phyloP scores from a whole-genome alignment of 2,113 vertebrate genomes.

The Cyprinodon brontotheroides region DNA sequence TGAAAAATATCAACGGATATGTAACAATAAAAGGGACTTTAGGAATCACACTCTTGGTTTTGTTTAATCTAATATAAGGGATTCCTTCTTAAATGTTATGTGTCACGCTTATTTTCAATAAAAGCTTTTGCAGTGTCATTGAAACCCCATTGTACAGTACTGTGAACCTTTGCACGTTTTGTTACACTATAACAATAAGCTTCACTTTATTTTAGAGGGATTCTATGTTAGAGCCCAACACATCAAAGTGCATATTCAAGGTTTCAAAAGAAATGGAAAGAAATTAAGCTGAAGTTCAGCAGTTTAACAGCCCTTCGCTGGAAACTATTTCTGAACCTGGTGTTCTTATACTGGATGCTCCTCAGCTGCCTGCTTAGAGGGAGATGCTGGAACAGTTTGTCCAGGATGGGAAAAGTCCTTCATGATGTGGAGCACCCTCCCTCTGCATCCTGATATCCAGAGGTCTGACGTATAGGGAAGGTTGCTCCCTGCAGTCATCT shows the following conservation, averaged over 20 bases:
- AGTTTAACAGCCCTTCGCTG: too few species aligned
- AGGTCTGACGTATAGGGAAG: too few species aligned
- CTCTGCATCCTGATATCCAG: too few species aligned
- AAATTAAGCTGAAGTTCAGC: too few species aligned
- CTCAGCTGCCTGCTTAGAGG: too few species aligned
- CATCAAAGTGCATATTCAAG: background rate
- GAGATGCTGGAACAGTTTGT: too few species aligned
- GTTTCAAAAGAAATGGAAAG: too few species aligned
- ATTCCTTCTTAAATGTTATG: background rate
- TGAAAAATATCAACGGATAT: constrained; percentile 33
- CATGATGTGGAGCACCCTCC: too few species aligned
- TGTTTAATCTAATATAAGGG: constrained; percentile 26
- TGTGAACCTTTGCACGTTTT: background rate
- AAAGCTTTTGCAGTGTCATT: background rate
- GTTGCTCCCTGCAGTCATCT: too few species aligned
- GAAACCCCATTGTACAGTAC: background rate
- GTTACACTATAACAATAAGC: background rate
- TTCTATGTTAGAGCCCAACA: background rate
- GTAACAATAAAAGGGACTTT: constrained; percentile 17
- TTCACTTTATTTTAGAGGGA: background rate
- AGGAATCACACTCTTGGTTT: constrained; percentile 19
- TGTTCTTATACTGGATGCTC: too few species aligned
- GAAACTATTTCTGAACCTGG: too few species aligned
- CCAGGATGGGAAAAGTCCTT: too few species aligned
- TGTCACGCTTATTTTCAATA: constrained; percentile 10